Base-by-base conservation (phyloP, 2,797 vertebrate species). In the Neostethus bicornis region DNA sequence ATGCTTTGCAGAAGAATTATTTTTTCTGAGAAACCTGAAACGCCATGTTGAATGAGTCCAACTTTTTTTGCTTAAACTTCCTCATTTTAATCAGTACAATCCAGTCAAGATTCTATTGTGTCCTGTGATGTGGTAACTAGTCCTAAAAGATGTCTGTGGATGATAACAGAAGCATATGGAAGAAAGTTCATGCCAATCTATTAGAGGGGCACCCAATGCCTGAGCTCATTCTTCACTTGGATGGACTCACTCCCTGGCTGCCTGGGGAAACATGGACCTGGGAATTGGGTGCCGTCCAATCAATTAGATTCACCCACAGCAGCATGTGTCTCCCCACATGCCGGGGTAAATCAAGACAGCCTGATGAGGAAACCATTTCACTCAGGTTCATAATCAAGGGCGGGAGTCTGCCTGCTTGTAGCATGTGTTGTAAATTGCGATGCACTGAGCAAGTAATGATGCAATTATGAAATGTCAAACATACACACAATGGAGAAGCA, bases 241-340 rank as follows among this genome's bases (percentile, higher is more conserved):
- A 89, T 44, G 72, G 79, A 85, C 88, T 75, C 73, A 39, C 75
- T 83, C 73, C 75, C 80, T 71, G 79, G 77, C 86, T 81, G 88
- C 81, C 83, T 69, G 84, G 86, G 78, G 77, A 88, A 76, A 73
- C 85, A 82, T 85, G 85, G 84, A 84, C 81, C 83, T 85, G 84
- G 73, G 83, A 85, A 88, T 86, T 87, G 87, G 87, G 87, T 77
- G 84, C 81, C 78, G 82, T 90, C 88, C 87, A 90, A 89, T 91
- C 86, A 87, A 90, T 92, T 92, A 89, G 83, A 89, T 84, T 85
- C 82, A 81, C 76, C 85, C 79, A 83, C 73, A 74, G 81, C 89
- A 86, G 85, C 83, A 84, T 88, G 83, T 83, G 81, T 84, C 85
- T 87, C 56, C 74, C 79, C 85, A 85, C 85, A 88, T 83, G 84